Percentiles rank a stretch among this genome's conserved stretches.
Evolutionary conservation across 2,888 invertebrate species (phyloP).

Genomic region (Lucinisca nassula): DNA sequence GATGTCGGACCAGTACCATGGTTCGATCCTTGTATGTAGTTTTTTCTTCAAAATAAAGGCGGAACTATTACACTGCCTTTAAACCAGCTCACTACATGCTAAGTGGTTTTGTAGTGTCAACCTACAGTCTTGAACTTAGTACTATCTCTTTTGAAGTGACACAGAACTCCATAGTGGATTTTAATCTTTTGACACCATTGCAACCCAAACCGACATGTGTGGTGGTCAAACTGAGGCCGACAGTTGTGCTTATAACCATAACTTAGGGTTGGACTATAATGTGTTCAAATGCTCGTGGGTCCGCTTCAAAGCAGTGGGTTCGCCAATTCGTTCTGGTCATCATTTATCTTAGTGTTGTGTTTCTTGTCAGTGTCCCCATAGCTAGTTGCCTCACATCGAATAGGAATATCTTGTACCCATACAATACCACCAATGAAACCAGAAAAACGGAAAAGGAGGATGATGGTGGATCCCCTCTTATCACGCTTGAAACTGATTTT

Average conservation of each 20-base stretch:
- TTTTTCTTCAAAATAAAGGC: no score
- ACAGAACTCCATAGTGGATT: constrained; percentile 7
- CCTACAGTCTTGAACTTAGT: neutral
- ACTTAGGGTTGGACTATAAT: constrained; percentile 65
- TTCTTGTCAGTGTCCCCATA: constrained; percentile 10
- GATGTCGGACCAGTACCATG: no score
- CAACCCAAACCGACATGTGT: constrained; percentile 1
- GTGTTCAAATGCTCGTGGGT: constrained; percentile 60
- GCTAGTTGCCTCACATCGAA: constrained; percentile 29
- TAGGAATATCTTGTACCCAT: constrained; percentile 61
- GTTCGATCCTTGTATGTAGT: no score
- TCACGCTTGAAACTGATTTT: constrained; percentile 34
- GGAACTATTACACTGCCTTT: no score
- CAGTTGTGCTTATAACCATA: constrained; percentile 10
- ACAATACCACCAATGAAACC: constrained; percentile 20
- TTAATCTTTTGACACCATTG: neutral
- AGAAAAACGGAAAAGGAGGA: constrained; percentile 39
- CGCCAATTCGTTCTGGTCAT: constrained; percentile 35
- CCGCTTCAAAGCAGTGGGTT: constrained; percentile 31
- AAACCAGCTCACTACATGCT: neutral
- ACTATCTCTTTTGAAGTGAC: neutral
- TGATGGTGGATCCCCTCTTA: constrained; percentile 58
- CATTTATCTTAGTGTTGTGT: constrained; percentile 1
- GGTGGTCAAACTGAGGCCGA: neutral
- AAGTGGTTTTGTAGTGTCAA: neutral